Base-by-base conservation (phyloP, 2,113 vertebrate genomes). In the Corynorhinus townsendii region DNA sequence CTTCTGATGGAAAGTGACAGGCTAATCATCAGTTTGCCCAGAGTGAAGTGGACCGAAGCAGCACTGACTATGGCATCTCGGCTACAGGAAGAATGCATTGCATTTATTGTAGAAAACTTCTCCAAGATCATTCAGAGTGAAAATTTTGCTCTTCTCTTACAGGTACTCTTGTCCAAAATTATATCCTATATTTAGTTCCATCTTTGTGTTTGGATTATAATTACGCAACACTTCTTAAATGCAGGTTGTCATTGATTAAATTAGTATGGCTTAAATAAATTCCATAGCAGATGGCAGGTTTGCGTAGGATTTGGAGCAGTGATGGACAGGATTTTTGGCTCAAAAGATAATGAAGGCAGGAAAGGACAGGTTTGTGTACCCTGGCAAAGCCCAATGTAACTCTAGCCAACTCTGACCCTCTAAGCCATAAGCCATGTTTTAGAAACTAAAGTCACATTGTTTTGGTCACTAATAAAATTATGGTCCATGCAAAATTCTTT, bases 31-130 rank as follows among this genome's bases (percentile, higher is more conserved):
- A 99, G 98, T 93, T 98, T 99, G 93, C 99, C 99, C 40, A 99
- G 98, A 95, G 99, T 99, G 83, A 99, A 99, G 95, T 99, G 99
- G 99, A 99, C 99, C 22, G 98, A 99, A 97, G 96, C 98, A 95
- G 98, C 99, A 75, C 90, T 98, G 93, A 96, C 95, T 17, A 98
- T 99, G 96, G 99, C 99, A 38, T 98, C 98, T 1, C 98, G 97
- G 95, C 98, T 99, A 0, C 99, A 99, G 79, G 99, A 99, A 91
- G 97, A 99, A 95, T 99, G 99, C 64, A 92, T 99, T 84, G 52
- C 80, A 0, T 98, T 99, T 95, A 99, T 99, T 54, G 98, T 99
- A 96, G 96, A 98, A 83, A 98, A 99, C 96, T 99, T 99, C 85
- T 97, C 99, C 9, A 96, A 85, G 6, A 79, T 99, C 83, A 98